Evolutionary conservation across 2,797 vertebrate species (phyloP), one percentile per base, ranked within the genome.

Genomic region (Rachycentron canadum): DNA sequence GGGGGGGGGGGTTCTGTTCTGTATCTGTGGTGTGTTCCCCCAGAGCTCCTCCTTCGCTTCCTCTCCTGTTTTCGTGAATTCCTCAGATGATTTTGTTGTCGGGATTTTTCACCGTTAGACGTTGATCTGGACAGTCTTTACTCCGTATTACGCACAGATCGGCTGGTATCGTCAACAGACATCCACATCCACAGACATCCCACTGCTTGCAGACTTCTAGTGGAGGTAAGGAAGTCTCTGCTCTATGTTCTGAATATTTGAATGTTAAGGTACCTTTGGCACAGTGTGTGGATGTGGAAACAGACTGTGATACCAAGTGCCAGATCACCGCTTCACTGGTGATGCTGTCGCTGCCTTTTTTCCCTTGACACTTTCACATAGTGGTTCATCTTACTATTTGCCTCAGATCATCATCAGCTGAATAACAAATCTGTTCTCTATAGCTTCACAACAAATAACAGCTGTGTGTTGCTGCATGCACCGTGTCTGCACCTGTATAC

Each of bases 1-100:
- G 23, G 10, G 26, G 1, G 28, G 30, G 40, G 7, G 49, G 26
- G 63, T 76, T 14, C n/a, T n/a, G 65, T 78, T 57, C n/a, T 57
- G 5, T 0, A 3, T 36, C 5, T 16, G 13, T 45, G 50, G 32
- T 57, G 30, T 32, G 23, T 53, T 28, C 25, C 59, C 53, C 43
- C 38, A 10, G 67, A 78, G 71, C 83, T 77, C 86, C 89, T 88
- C 91, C 87, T 83, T 52, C 67, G 0, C 69, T 79, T 87, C 69
- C 61, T 82, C 41, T 45, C 11, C 1, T 23, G 5, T 11, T 55
- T 25, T 61, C 1, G 10, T 34, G 7, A 56, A 25, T 49, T 76
- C 57, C 40, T 52, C 2, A 25, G 5, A 43, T 40, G 14, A 4
- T 45, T 56, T 30, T 66, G n/a, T 58, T 52, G 25, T 65, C 11